These are phyloP conservation scores for Sipha flava DNA, from an alignment of 1,140 invertebrate genomes.

Conservation along the genomic window DNA sequence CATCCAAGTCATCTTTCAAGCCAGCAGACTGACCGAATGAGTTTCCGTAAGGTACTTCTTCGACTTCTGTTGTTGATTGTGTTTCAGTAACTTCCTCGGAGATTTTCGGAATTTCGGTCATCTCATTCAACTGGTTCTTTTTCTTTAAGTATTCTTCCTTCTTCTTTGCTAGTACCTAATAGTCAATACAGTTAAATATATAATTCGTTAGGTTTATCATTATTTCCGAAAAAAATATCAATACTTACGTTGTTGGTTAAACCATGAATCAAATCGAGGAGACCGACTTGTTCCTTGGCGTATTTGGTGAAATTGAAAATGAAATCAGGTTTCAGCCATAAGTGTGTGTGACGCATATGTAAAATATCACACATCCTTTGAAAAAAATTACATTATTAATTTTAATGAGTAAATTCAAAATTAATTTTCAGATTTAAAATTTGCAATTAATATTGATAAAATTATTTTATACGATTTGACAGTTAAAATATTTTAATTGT, in stretches of 20 bases:
- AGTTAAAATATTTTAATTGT: too few species aligned
- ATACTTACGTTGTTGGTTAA: slow-evolving; percentile 50
- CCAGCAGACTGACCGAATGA: slow-evolving; percentile 42
- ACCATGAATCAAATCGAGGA: slow-evolving; percentile 55
- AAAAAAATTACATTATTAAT: slow-evolving; percentile 21
- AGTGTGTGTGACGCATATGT: slow-evolving; percentile 56
- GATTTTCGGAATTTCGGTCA: slow-evolving; percentile 1
- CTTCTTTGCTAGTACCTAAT: slow-evolving; percentile 52
- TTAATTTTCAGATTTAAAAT: too few species aligned
- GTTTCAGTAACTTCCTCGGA: slow-evolving; percentile 37
- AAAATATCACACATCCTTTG: slow-evolving; percentile 62
- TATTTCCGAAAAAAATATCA: not conserved
- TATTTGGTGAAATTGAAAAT: slow-evolving; percentile 54
- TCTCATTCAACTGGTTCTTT: slow-evolving; percentile 43
- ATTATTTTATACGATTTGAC: too few species aligned
- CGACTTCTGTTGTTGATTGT: not conserved
- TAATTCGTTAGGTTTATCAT: not conserved
- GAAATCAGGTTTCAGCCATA: slow-evolving; percentile 51
- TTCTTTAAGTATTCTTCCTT: slow-evolving; percentile 48
- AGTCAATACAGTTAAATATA: not conserved
- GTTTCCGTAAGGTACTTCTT: slow-evolving; percentile 34
- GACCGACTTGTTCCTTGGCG: slow-evolving; percentile 51
- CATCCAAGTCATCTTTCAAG: slow-evolving; percentile 60
- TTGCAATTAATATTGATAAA: too few species aligned
- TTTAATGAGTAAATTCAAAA: too few species aligned